Evolutionary conservation across 1,140 invertebrate genomes (phyloP).

Genomic region (Drosophila aff.): DNA sequence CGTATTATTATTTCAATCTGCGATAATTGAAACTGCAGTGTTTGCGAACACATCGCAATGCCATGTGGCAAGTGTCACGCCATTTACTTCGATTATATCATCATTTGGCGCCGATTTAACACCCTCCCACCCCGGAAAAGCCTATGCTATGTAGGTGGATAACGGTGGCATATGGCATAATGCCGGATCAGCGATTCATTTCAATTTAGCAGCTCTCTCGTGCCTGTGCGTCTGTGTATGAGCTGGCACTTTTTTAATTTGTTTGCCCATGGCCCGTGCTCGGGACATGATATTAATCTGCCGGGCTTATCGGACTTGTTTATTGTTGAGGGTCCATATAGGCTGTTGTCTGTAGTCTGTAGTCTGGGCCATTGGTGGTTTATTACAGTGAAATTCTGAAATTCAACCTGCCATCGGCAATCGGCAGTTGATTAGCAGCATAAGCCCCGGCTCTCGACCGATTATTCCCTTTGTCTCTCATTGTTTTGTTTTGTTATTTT

Average conservation of each 20-base stretch:
- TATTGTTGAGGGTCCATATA: constrained; percentile 45
- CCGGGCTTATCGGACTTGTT: constrained; percentile 61
- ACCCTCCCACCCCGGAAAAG: neutral
- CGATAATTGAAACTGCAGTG: constrained; percentile 29
- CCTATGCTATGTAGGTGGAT: constrained; percentile 1
- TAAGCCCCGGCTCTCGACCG: constrained; percentile 25
- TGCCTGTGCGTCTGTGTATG: constrained; percentile 5
- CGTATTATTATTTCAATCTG: constrained; percentile 23
- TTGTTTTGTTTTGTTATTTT: too few species aligned
- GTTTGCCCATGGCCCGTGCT: constrained; percentile 35
- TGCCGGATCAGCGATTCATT: constrained; percentile 48
- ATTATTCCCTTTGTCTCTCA: constrained; percentile 23
- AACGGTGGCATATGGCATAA: constrained; percentile 27
- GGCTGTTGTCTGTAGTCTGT: constrained; percentile 7
- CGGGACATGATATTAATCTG: constrained; percentile 54
- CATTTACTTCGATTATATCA: constrained; percentile 44
- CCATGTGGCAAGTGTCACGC: constrained; percentile 25
- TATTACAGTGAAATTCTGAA: constrained; percentile 53
- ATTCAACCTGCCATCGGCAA: constrained; percentile 46
- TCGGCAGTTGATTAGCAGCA: constrained; percentile 67
- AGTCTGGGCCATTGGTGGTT: constrained; percentile 44
- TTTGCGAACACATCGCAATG: neutral
- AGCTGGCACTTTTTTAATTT: constrained; percentile 63
- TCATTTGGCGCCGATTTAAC: constrained; percentile 18
- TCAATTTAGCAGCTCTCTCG: constrained; percentile 47